Base-by-base conservation (phyloP, 2,888 invertebrate genomes). In the Oligia latruncula region DNA sequence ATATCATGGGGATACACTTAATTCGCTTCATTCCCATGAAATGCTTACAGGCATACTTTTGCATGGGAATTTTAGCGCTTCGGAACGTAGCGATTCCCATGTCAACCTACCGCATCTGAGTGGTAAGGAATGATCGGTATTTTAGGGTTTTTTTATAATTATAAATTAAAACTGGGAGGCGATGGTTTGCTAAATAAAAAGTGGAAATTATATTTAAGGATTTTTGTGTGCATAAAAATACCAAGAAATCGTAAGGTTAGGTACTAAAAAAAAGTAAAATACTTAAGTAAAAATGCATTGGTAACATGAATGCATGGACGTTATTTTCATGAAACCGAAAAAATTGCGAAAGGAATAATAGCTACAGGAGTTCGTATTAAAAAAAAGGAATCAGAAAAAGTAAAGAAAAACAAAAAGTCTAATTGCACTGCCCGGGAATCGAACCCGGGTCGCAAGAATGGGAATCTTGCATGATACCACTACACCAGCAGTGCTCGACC, bases 371-470 rank as follows among this genome's bases (percentile, higher is more conserved):
- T 62, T 15, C 1, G 23, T n/a, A 58, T 58, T 58, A n/a, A 23
- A n/a, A 0, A 68, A 23, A 23, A 55, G 15, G 60, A 35, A 20
- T 58, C 2, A 6, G 1, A 17, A 46, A 43, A 13, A 11, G 0
- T 15, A 35, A 20, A 58, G 9, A 55, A 60, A 65, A 65, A 0
- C 11, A 43, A 83, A 87, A 84, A 76, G 20, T 6, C 0, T 0
- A 6, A 0, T 0, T 89, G 89, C 89, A 89, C 89, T 89, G 89
- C 88, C 88, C 90, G 87, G 88, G 88, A 89, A 89, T 89, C 87
- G 98, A 99, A 99, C 98, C 98, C 98, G 98, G 98, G 98, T 98
- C 98, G 98, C 98, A 98, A 98, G 98, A 98, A 98, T 98, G 98
- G 98, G 98, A 98, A 98, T 98, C 98, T 98, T 98, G 98, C 98